Conservation (phyloP, 2,797 vertebrate species). For the Lepus townsendii region DNA sequence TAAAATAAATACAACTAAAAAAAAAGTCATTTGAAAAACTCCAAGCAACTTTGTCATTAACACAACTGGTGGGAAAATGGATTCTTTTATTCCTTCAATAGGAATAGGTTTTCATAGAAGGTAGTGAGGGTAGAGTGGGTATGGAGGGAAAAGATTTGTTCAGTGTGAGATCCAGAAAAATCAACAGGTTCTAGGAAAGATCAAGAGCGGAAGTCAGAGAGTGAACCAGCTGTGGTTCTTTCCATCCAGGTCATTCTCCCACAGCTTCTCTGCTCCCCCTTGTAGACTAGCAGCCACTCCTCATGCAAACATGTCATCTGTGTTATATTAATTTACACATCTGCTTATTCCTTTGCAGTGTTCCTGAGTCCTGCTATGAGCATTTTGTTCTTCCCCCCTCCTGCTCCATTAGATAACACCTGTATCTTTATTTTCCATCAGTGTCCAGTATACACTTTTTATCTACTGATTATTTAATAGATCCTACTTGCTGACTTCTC, state of each 20-base stretch:
- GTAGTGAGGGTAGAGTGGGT: neutral
- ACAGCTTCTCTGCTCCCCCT: neutral
- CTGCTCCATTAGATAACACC: neutral
- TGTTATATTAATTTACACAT: neutral
- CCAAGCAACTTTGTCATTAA: neutral
- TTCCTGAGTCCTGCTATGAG: neutral
- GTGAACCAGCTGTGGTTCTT: neutral
- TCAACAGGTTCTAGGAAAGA: neutral
- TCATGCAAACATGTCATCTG: neutral
- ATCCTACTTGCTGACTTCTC: conserved; percentile 31
- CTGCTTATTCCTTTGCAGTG: neutral
- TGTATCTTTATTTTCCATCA: neutral
- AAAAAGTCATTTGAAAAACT: conserved; percentile 41
- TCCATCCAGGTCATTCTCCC: neutral
- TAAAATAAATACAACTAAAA: neutral
- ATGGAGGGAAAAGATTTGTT: neutral
- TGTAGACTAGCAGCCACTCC: neutral
- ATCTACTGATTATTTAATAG: neutral
- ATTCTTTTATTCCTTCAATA: conserved; percentile 13
- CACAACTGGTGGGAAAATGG: neutral
- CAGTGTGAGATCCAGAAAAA: conserved; percentile 23
- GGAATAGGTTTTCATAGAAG: conserved; percentile 30
- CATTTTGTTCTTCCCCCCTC: neutral
- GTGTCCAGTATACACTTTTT: neutral
- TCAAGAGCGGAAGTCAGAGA: neutral